Conservation (phyloP, 2,888 invertebrate species). For the Drosophila falleni region DNA sequence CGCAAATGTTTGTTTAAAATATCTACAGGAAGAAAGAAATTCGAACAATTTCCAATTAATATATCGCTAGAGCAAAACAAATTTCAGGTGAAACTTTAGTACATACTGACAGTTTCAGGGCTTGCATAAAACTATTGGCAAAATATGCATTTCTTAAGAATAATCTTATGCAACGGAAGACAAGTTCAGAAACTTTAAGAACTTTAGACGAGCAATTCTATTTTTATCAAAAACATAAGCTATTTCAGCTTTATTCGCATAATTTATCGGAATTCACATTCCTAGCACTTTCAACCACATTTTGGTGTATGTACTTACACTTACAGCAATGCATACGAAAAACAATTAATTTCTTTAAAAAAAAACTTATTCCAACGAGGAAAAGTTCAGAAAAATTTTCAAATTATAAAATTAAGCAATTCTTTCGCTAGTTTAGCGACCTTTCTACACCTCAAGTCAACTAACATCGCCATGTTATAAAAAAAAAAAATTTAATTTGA, state of each 20-base stretch:
- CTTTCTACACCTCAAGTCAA: no score
- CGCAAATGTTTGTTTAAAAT: constrained; percentile 1
- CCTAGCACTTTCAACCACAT: background rate
- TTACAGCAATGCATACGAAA: background rate
- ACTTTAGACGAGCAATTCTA: background rate
- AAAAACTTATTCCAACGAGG: no score
- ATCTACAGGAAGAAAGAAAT: background rate
- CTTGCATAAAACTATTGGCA: background rate
- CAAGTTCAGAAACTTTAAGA: background rate
- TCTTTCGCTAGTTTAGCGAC: no score
- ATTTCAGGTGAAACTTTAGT: background rate
- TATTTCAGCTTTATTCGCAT: background rate
- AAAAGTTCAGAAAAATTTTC: no score
- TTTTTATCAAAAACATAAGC: background rate
- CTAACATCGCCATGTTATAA: no score
- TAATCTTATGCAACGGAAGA: background rate
- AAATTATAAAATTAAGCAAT: no score
- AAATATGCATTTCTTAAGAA: background rate
- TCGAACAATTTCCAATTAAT: background rate
- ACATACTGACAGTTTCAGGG: background rate
- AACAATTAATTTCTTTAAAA: background rate
- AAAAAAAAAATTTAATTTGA: no score
- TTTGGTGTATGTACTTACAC: background rate
- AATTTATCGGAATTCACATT: background rate
- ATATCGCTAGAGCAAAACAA: background rate